These are phyloP conservation scores for Melipona quadrifasciata DNA, from an alignment of 1,140 invertebrate species.

Conservation along the genomic window DNA sequence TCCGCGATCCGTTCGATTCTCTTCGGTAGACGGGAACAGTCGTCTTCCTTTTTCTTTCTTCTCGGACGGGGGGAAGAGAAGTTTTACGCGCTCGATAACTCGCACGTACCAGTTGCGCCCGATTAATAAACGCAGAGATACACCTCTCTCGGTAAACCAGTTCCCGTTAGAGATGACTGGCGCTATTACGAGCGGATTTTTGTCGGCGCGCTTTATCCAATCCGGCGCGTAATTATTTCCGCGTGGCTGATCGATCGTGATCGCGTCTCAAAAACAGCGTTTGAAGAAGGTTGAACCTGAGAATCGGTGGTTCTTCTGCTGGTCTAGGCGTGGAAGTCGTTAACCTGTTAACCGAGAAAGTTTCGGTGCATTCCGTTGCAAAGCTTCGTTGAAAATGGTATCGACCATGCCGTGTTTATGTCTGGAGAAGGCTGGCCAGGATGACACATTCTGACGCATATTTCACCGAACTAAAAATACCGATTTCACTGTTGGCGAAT, in stretches of 20 bases:
- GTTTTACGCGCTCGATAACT: constrained; percentile 41
- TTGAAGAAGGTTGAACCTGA: neutral
- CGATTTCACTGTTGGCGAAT: too few species aligned
- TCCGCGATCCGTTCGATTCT: constrained; percentile 8
- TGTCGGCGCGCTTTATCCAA: constrained; percentile 59
- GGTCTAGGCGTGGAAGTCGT: neutral
- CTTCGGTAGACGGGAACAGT: neutral
- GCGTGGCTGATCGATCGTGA: constrained; percentile 37
- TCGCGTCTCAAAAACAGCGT: neutral
- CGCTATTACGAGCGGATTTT: constrained; percentile 60
- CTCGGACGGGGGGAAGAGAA: neutral
- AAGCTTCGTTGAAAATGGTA: neutral
- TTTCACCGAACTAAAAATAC: too few species aligned
- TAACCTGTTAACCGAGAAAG: neutral
- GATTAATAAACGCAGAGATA: constrained; percentile 58
- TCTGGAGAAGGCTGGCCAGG: neutral
- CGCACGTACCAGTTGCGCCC: constrained; percentile 27
- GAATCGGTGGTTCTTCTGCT: neutral
- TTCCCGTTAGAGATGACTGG: constrained; percentile 68
- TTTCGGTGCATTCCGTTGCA: neutral
- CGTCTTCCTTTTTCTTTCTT: neutral
- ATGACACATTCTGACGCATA: neutral
- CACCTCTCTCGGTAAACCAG: constrained; percentile 52
- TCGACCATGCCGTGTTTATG: too few species aligned
- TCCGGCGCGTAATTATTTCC: constrained; percentile 65